Base-by-base conservation (phyloP, 2,888 invertebrate species). In the Ptychoptera contaminata region DNA sequence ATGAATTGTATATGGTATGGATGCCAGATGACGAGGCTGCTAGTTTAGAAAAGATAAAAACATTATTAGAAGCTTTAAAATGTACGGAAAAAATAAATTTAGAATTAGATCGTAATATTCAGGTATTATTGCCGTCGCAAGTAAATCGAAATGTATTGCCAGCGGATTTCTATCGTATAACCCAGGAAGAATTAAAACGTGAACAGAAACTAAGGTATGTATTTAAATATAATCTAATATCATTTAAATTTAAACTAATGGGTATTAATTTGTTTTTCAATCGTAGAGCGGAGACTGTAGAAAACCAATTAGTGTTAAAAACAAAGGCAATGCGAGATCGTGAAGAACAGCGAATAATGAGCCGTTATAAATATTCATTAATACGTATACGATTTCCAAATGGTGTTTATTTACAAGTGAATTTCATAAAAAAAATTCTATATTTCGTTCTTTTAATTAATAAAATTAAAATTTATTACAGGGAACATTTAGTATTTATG, bases 301-400 rank as follows among this genome's bases (percentile, higher is more conserved):
- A 92, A 58, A 80, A 73, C 55, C 77, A 81, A 56, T 78, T 86
- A 59, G 80, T 87, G 69, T 67, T 97, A 8, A 72, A 90, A 55
- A 96, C 96, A 0, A 92, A 91, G 62, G 92, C 91, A 2, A 96
- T 96, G 92, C 68, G 93, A 16, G 92, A 94, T 58, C 82, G 84
- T 50, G 91, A 94, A 49, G 88, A 88, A 57, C 64, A 79, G 48
- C 68, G 83, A 42, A 84, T 83, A 56, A 73, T 84, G 60, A 72
- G 82, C 44, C 82, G 82, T 63, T 92, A 91, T 61, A 81, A 81
- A 58, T 96, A 83, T 61, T 77, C 86, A 2, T 68, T 94, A 41
- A 79, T 96, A 46, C 69, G 94, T 52, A 70, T 96, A 34, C 74
- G 88, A 43, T 90, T 96, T 60, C 93, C 94, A 0, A 88, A 91